Conservation (phyloP, 1,140 invertebrate genomes). For the Bicyclus anynana region DNA sequence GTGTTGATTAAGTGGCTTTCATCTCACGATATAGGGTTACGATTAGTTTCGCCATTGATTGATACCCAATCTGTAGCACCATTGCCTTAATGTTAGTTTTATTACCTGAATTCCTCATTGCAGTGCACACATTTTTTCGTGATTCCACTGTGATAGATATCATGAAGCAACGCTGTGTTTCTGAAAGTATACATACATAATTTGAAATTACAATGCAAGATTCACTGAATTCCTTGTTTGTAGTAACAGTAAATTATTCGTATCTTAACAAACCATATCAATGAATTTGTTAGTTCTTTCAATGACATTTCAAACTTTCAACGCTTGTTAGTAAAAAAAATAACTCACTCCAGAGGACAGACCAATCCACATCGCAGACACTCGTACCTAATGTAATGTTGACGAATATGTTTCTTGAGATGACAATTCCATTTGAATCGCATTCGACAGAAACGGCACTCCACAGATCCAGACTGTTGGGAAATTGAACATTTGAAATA, state of each 20-base stretch:
- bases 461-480: constrained; percentile 28
- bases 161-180: constrained; percentile 25
- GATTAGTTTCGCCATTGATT: no score
- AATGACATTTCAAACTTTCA: no score
- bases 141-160: constrained; percentile 24
- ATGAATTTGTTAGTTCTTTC: no score
- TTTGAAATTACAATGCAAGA: neutral
- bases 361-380: constrained; percentile 47
- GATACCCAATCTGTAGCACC: no score
- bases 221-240: no score
- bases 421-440: constrained; percentile 46
- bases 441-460: constrained; percentile 55
- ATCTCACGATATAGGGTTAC: no score
- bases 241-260: no score
- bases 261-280: no score
- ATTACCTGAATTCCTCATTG: constrained; percentile 27
- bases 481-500: neutral
- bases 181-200: constrained; percentile 6
- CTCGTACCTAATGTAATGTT: constrained; percentile 49
- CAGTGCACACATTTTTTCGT: constrained; percentile 21
- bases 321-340: neutral
- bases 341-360: constrained; percentile 51
- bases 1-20: no score
- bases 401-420: constrained; percentile 41
- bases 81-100: no score